Conservation (phyloP, 1,140 invertebrate genomes). For the Saxidomus purpurata region DNA sequence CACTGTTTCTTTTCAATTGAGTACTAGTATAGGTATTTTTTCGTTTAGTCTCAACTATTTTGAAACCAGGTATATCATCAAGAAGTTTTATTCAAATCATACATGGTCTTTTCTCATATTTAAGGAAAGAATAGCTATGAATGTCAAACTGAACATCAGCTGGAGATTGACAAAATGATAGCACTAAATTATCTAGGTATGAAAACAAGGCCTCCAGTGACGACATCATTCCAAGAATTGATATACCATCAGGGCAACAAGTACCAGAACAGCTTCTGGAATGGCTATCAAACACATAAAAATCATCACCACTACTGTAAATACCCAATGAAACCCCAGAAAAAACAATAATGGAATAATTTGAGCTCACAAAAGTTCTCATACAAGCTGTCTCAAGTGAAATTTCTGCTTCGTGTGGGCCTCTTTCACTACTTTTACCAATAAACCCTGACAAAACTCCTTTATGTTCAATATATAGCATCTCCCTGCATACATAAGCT, state of each 20-base stretch:
- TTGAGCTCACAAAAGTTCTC: background rate
- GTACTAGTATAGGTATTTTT: no score
- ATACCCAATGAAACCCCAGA: background rate
- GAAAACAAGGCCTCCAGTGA: background rate
- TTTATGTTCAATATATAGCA: no score
- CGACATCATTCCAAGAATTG: background rate
- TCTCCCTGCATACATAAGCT: background rate
- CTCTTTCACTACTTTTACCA: no score
- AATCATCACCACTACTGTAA: background rate
- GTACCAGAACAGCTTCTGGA: background rate
- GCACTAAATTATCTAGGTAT: background rate
- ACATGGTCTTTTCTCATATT: background rate
- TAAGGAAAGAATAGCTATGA: background rate
- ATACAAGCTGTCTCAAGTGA: no score
- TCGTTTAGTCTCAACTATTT: no score
- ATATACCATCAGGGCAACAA: background rate
- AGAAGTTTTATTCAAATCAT: background rate
- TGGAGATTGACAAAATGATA: background rate
- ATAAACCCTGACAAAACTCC: no score
- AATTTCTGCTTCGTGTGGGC: no score
- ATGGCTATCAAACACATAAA: conserved; percentile 13
- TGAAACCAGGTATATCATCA: no score
- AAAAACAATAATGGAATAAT: background rate
- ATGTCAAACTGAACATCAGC: background rate
- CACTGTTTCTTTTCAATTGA: no score